These are phyloP conservation scores for Calyptomena viridis DNA, from an alignment of 2,113 vertebrate species.

Conservation along the genomic window DNA sequence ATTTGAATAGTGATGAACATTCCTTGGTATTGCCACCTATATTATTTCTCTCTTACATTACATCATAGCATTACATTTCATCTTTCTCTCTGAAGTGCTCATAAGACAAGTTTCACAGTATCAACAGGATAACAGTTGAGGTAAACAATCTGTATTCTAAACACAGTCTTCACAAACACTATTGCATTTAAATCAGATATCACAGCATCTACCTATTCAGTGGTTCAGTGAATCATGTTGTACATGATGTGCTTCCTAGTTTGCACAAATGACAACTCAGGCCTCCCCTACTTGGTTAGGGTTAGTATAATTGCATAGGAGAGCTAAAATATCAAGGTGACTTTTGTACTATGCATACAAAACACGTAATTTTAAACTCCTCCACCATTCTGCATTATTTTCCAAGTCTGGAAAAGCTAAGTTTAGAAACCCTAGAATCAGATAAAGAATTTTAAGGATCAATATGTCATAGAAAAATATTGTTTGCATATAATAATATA, in stretches of 20 bases:
- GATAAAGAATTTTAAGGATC: background rate
- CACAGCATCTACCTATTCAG: background rate
- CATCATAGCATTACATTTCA: background rate
- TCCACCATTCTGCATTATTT: background rate
- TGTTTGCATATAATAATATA: background rate
- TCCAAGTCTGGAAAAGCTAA: background rate
- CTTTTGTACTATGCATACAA: background rate
- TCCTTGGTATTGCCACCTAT: background rate
- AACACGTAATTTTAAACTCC: conserved; percentile 17
- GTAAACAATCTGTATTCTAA: background rate
- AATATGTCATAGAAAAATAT: background rate
- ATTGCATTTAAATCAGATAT: background rate
- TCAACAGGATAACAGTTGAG: too few species aligned
- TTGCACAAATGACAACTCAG: background rate
- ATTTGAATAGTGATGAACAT: background rate
- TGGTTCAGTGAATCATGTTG: background rate
- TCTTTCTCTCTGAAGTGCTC: background rate
- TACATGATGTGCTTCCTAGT: background rate
- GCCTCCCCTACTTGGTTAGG: background rate
- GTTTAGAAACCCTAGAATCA: background rate
- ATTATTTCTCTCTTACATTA: background rate
- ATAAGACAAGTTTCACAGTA: background rate
- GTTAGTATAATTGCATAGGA: conserved; percentile 9
- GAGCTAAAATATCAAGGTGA: conserved; percentile 16
- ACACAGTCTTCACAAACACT: background rate